Evolutionary conservation across 1,140 invertebrate genomes (phyloP), one percentile per base, ranked within the genome.

Genomic region (Drosophila asahinai): DNA sequence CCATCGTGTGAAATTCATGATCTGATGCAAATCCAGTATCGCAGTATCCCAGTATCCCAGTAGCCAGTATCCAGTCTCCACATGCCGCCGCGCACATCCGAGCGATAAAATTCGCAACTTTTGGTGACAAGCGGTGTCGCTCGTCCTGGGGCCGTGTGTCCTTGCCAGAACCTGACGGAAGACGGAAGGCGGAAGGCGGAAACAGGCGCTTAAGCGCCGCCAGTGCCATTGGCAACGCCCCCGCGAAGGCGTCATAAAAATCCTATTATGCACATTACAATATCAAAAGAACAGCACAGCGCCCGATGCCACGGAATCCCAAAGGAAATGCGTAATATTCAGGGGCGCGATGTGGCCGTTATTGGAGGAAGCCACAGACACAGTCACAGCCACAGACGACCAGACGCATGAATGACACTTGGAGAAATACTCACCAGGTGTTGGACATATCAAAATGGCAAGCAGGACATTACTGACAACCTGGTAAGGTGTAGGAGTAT

Each of bases 221-320:
- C 54, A 75, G 42, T 49, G 52, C 64, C 78, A 64, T 49, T 79
- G 80, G 55, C 83, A 71, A 42, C 54, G 78, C 67, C 62, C 19
- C 57, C 38, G 48, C 63, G 60, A 74, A 84, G 84, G 84, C 83
- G 84, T 89, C 84, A 84, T 87, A 87, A 87, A 87, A 87, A 87
- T 87, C 84, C 84, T 87, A 87, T 87, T 87, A 89, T 83, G 84
- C 77, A 89, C 84, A 87, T 87, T 87, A 87, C 73, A 89, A 87
- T 87, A 87, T 87, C 84, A 87, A 87, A 87, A 58, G 84, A 71
- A 57, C 62, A 73, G 57, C 45, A 57, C 62, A 73, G 57, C 45
- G 51, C n/a, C 59, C 72, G 52, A 65, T 80, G 68, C 74, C 70
- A 71, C 49, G 68, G 73, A 89, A 84, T 89, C 84, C 84, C 84